Evolutionary conservation across 2,888 invertebrate genomes (phyloP).

Genomic region (Drosophila barbarae): DNA sequence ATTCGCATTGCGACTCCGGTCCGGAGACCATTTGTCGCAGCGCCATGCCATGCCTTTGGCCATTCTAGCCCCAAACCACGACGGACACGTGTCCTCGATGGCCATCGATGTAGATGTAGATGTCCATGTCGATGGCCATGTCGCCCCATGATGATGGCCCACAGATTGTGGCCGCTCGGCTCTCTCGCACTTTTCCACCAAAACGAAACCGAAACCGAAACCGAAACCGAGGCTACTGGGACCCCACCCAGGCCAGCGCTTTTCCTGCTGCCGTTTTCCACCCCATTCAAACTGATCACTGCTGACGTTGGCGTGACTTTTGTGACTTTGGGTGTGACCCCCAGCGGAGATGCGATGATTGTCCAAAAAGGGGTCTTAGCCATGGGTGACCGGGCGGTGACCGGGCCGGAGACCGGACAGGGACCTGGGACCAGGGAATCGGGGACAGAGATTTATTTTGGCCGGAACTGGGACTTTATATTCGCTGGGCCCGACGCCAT

Average conservation of each 20-base stretch:
- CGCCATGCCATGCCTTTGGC: not conserved
- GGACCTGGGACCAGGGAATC: not conserved
- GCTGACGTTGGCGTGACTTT: constrained; percentile 40
- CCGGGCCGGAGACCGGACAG: constrained; percentile 4
- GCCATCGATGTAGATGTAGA: constrained; percentile 38
- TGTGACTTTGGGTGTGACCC: constrained; percentile 40
- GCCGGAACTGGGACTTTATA: constrained; percentile 25
- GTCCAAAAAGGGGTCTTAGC: constrained; percentile 10
- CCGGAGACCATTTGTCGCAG: constrained; percentile 37
- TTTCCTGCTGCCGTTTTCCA: constrained; percentile 11
- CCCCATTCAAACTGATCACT: constrained; percentile 35
- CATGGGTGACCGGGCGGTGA: not conserved
- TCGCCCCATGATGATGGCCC: constrained; percentile 23
- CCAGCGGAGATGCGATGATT: constrained; percentile 39
- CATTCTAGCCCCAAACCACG: not conserved
- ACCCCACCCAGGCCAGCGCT: not conserved
- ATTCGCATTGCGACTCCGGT: constrained; percentile 33
- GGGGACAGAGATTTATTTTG: constrained; percentile 25
- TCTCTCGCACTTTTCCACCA: constrained; percentile 10
- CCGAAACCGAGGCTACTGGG: not conserved
- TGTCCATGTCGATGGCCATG: constrained; percentile 35
- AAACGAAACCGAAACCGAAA: constrained; percentile 1
- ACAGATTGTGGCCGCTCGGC: constrained; percentile 24
- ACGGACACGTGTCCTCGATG: constrained; percentile 39
- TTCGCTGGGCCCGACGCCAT: constrained; percentile 1